These are phyloP conservation scores for Schlechtendalia chinensis DNA, from an alignment of 1,140 invertebrate genomes.

Conservation along the genomic window DNA sequence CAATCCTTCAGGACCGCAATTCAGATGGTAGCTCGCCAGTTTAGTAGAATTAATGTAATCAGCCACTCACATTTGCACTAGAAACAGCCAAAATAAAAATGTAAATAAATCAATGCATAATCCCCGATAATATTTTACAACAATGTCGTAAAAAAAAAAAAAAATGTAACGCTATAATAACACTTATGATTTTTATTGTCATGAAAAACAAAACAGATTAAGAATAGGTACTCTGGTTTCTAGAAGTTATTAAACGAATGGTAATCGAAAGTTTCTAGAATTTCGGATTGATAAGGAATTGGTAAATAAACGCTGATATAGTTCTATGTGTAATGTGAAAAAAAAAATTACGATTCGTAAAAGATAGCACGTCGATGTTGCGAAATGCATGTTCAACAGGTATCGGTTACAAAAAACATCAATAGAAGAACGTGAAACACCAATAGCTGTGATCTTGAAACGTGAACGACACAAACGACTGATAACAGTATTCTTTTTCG, in stretches of 20 bases:
- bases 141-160: too few species aligned
- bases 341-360: not conserved
- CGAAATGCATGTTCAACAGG: not conserved
- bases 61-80: constrained; percentile 41
- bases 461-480: not conserved
- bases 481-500: not conserved
- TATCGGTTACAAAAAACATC: not conserved
- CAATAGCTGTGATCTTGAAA: not conserved
- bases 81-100: not conserved
- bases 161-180: not conserved
- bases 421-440: too few species aligned
- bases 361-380: not conserved
- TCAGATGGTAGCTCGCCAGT: constrained; percentile 52
- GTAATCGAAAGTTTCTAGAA: not conserved
- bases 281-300: constrained; percentile 2
- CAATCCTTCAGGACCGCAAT: constrained; percentile 54
- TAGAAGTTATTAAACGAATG: too few species aligned
- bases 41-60: constrained; percentile 46
- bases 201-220: not conserved
- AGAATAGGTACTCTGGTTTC: too few species aligned
- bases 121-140: not conserved
- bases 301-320: constrained; percentile 8
- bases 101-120: constrained; percentile 3
- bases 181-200: not conserved
- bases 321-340: not conserved